Percentiles rank a stretch among this genome's conserved stretches.
These are phyloP conservation scores for Ornithorhynchus anatinus DNA, from an alignment of 2,113 vertebrate species.

Conservation along the genomic window DNA sequence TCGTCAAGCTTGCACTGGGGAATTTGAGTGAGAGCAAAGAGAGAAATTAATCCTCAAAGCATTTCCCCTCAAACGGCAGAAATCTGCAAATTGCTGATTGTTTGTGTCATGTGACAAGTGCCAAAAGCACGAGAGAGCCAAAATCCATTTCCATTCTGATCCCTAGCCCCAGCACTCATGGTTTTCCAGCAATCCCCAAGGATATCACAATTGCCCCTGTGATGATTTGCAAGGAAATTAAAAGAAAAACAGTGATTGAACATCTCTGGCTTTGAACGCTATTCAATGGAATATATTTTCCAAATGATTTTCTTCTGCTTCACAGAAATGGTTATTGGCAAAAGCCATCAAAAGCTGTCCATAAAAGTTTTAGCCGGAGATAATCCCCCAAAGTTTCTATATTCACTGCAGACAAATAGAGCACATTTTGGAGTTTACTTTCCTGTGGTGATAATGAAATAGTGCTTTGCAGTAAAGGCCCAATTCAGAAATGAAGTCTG, in stretches of 20 bases:
- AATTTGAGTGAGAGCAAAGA: not conserved
- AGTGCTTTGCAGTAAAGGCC: too few species aligned
- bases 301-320: not conserved
- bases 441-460: not conserved
- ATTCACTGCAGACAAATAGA: not conserved
- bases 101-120: not conserved
- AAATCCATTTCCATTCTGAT: conserved; percentile 5
- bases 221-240: conserved; percentile 27
- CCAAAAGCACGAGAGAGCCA: not conserved
- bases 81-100: conserved; percentile 20
- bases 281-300: conserved; percentile 1
- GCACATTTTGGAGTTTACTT: not conserved
- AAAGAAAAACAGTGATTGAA: conserved; percentile 8
- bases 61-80: conserved; percentile 20
- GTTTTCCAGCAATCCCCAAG: conserved; percentile 2
- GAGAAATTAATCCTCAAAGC: conserved; percentile 49
- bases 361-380: not conserved
- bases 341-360: not conserved
- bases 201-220: not conserved
- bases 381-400: not conserved
- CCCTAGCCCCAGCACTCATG: not conserved
- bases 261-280: not conserved
- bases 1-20: not conserved
- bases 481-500: too few species aligned
- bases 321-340: not conserved